Conservation (phyloP, 1,140 invertebrate species). For the Tetragnatha versicolor region DNA sequence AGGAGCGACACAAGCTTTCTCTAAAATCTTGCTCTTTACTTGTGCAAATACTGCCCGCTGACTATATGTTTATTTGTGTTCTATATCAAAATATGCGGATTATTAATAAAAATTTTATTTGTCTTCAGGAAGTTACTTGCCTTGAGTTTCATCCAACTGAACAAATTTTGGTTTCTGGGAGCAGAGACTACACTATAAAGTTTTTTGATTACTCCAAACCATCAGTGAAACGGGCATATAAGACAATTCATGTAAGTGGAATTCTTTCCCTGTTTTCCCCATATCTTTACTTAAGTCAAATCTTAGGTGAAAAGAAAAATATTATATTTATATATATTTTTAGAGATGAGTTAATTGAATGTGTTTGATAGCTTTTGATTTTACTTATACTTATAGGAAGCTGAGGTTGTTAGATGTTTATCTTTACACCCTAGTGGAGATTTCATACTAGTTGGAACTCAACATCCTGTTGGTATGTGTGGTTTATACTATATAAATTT, state of each 20-base stretch:
- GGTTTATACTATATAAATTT: no score
- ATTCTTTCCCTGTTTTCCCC: neutral
- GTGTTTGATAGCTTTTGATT: no score
- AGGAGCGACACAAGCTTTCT: no score
- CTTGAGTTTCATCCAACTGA: constrained; percentile 95
- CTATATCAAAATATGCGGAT: neutral
- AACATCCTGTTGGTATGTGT: constrained; percentile 76
- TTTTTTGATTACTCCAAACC: constrained; percentile 98
- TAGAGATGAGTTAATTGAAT: neutral
- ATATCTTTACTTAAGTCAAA: neutral
- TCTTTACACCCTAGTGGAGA: constrained; percentile 96
- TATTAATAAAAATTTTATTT: neutral
- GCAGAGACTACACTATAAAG: constrained; percentile 91
- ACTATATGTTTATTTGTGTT: no score
- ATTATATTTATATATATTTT: neutral
- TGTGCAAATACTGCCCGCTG: no score
- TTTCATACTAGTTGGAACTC: constrained; percentile 89
- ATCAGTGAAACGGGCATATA: constrained; percentile 96
- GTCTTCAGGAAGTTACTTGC: constrained; percentile 84
- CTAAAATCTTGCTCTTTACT: no score
- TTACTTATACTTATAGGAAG: no score
- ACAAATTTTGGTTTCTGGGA: constrained; percentile 92
- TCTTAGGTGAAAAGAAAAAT: neutral
- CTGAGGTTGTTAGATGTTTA: constrained; percentile 85
- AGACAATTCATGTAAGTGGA: constrained; percentile 79